Evolutionary conservation across 1,140 invertebrate species (phyloP).

Genomic region (Telenomus remus): DNA sequence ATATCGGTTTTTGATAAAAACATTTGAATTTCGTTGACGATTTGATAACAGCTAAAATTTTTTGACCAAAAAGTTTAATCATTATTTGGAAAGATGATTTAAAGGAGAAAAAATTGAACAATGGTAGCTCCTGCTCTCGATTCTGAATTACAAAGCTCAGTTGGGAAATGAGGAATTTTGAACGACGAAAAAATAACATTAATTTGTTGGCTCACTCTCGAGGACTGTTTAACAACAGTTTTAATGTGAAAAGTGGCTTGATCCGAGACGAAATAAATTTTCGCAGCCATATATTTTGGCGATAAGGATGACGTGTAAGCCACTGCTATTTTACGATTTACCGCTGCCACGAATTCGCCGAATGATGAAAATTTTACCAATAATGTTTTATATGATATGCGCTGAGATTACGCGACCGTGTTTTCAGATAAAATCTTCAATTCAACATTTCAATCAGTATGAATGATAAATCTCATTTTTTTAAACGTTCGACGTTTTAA

Average conservation of each 20-base stretch:
- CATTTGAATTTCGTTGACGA: no score
- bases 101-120: no score
- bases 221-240: slow-evolving; percentile 32
- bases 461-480: no score
- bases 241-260: slow-evolving; percentile 25
- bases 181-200: background rate
- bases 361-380: slow-evolving; percentile 51
- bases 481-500: no score
- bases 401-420: slow-evolving; percentile 27
- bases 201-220: slow-evolving; percentile 9
- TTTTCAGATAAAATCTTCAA: slow-evolving; percentile 7
- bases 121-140: no score
- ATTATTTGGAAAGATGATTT: no score
- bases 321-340: slow-evolving; percentile 55
- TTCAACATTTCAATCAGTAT: background rate
- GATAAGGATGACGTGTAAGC: slow-evolving; percentile 53
- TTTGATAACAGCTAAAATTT: no score
- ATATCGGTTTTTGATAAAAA: no score
- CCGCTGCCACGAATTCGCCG: slow-evolving; percentile 27
- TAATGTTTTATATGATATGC: slow-evolving; percentile 46
- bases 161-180: no score
- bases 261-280: slow-evolving; percentile 47
- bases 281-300: slow-evolving; percentile 48
- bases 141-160: no score
- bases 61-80: no score